Base-by-base conservation (phyloP, 2,113 vertebrate genomes). In the Lepisosteus osseus region DNA sequence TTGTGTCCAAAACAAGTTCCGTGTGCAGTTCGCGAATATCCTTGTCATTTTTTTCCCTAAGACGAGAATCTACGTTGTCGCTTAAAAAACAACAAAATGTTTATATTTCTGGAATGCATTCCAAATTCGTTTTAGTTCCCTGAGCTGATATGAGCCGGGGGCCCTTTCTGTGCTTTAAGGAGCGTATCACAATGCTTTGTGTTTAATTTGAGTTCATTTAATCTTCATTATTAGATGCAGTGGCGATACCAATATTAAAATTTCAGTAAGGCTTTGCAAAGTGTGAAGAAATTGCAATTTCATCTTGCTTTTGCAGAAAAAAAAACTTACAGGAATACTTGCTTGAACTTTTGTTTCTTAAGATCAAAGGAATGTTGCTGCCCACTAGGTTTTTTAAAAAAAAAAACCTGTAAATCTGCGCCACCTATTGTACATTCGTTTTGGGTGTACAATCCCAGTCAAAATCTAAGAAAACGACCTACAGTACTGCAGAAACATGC, bases 371-470 rank as follows among this genome's bases (percentile, higher is more conserved):
- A 70, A 65, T 43, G 14, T 47, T 44, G 2, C 54, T 69, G 61
- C 71, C 56, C 29, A 41, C 42, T 40, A 41, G 17, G 64, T 51
- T 54, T 7, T 4, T 4, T 3, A 0, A 42, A 42, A 9, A 42
- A 56, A 62, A 8, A 66, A 67, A 69, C 17, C 63, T 65, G 51
- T 45, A 44, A 57, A 66, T 73, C 77, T 75, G 74, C 73, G 67
- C 73, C 73, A 72, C 72, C 73, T 72, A 72, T 78, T 70, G 73
- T 75, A 55, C 56, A 15, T 29, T 29, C 29, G 29, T 29, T 29
- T 29, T 29, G 29, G 29, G 29, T 2, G 29, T 29, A 29, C 29
- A 29, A 29, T 29, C 29, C 29, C 29, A 29, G 29, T 29, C 29
- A 29, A 29, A 29, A 29, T 1, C 29, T 0, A 29, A 29, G 29